Evolutionary conservation across 2,888 invertebrate species (phyloP).

Genomic region (Aricia artaxerxes): DNA sequence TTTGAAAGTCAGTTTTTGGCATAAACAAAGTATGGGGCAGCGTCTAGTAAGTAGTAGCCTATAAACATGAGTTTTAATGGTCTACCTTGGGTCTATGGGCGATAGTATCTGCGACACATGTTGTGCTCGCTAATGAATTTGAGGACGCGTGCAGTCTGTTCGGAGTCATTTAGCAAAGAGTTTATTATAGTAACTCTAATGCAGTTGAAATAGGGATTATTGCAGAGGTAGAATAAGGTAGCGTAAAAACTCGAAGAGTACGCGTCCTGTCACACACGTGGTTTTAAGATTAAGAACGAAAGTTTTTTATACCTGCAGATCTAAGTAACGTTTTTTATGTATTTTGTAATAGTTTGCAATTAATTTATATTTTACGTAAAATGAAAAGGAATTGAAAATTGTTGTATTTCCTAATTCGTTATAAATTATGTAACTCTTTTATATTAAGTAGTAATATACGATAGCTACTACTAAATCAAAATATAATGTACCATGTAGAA

Average conservation of each 20-base stretch:
- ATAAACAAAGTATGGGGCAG: neutral
- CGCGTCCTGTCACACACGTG: conserved; percentile 29
- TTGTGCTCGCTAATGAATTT: conserved; percentile 67
- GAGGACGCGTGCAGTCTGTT: conserved; percentile 45
- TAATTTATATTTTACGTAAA: too few species aligned
- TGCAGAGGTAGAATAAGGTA: neutral
- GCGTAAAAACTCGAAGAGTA: conserved; percentile 43
- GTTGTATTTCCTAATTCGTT: too few species aligned
- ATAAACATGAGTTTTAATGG: conserved; percentile 68
- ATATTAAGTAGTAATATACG: too few species aligned
- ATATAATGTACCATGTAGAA: too few species aligned
- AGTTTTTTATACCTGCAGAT: neutral
- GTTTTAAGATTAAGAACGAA: neutral
- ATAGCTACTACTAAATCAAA: too few species aligned
- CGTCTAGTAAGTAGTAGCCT: conserved; percentile 43
- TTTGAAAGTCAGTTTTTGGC: neutral
- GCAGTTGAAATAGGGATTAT: neutral
- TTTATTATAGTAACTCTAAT: neutral
- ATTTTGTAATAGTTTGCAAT: too few species aligned
- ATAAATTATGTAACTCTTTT: too few species aligned
- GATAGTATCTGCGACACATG: conserved; percentile 73
- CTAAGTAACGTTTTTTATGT: too few species aligned
- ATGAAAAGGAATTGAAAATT: too few species aligned
- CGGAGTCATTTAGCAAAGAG: neutral
- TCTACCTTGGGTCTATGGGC: conserved; percentile 39